Evolutionary conservation across 2,888 invertebrate species (phyloP), one percentile per base, ranked within the genome.

Genomic region (Lacanobia oleracea): DNA sequence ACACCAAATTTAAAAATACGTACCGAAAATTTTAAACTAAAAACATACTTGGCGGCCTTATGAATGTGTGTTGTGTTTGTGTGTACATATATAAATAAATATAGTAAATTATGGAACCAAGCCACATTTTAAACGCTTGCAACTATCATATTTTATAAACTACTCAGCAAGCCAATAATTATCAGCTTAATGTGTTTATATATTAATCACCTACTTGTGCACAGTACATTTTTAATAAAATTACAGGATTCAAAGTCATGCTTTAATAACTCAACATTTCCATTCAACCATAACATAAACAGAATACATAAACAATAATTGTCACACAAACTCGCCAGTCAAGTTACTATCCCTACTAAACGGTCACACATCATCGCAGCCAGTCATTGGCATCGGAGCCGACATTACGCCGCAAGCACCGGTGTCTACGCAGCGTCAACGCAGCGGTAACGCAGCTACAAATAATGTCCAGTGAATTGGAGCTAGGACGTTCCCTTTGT

Each of bases 361-460:
- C 81, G 73, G 48, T 68, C 83, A 59, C 45, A 18, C 72, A 73
- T 84, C 86, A 88, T 83, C 77, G 73, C 63, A 79, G 78, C 70
- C 71, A 84, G 82, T 84, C 80, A 82, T 75, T 84, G 76, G 62
- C 66, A 70, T 59, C 53, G 48, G 21, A 75, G 69, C 45, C 62
- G 77, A 79, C 71, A 79, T 80, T 67, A 67, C 65, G 67, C 81
- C 84, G 81, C 84, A 66, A 72, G 67, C 69, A 62, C 37, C 77
- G 75, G 61, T 60, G 74, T 74, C 54, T 72, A 70, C 62, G 83
- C 83, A 77, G 60, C 70, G 73, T 60, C 64, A 53, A 70, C 65
- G 82, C 80, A 75, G 62, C 71, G 75, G 37, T 53, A 69, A 79
- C 77, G 69, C 67, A 67, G 54, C 62, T 51, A 59, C 79, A 71